A percentile compares a stretch with the other conserved stretches of the same genome.
Conservation (phyloP, 2,797 vertebrate species). For the Channallabes apus region DNA sequence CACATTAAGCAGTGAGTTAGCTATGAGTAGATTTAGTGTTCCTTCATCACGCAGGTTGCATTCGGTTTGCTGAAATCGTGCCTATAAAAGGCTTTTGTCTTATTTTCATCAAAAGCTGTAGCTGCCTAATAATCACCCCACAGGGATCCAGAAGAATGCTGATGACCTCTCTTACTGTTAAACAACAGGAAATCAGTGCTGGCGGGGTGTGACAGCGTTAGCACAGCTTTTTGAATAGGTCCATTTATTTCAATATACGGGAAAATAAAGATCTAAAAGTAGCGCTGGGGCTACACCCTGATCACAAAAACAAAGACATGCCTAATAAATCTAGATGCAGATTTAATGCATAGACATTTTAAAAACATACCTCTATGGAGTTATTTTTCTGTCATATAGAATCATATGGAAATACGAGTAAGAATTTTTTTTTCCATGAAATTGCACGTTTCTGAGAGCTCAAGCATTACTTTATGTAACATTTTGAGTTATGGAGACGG, state of each 20-base stretch:
- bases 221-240: constrained; percentile 43
- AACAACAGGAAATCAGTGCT: constrained; percentile 48
- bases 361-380: background rate
- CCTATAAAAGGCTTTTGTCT: constrained; percentile 26
- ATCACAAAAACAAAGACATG: constrained; percentile 1
- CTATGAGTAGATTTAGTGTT: background rate
- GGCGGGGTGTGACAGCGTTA: constrained; percentile 34
- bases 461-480: background rate
- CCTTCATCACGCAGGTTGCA: background rate
- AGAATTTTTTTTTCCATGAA: background rate
- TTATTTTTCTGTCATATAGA: background rate
- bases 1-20: constrained; percentile 5
- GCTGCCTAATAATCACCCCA: constrained; percentile 31
- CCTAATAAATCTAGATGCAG: background rate
- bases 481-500: no score
- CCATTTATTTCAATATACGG: constrained; percentile 17
- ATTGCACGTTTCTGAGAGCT: background rate
- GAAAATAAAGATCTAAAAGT: constrained; percentile 34
- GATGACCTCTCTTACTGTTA: constrained; percentile 43
- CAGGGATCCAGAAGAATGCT: constrained; percentile 37
- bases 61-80: constrained; percentile 6
- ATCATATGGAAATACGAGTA: background rate
- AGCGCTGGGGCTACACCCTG: constrained; percentile 12
- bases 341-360: background rate
- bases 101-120: constrained; percentile 15